Conservation (phyloP, 2,888 invertebrate species). For the Lamellibrachia satsuma region DNA sequence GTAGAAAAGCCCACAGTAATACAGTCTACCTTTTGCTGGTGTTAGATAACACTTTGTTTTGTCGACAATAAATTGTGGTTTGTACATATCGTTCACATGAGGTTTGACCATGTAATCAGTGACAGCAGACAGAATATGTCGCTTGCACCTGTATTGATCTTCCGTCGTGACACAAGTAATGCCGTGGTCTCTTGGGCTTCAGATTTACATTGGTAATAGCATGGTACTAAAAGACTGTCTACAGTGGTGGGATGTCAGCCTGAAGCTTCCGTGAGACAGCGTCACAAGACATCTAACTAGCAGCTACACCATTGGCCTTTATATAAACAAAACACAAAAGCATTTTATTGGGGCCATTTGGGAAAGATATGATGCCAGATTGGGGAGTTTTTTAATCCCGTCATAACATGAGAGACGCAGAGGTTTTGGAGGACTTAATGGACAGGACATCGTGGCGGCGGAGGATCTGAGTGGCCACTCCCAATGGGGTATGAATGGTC, state of each 20-base stretch:
- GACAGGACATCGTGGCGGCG: no score
- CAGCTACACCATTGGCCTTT: background rate
- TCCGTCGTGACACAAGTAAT: conserved; percentile 1
- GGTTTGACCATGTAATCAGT: background rate
- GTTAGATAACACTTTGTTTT: background rate
- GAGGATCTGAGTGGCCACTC: no score
- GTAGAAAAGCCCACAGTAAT: background rate
- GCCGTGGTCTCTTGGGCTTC: background rate
- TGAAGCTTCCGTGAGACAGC: background rate
- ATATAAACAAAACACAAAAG: no score
- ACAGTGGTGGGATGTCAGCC: background rate
- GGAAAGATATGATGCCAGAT: no score
- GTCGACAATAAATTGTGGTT: background rate
- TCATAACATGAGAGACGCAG: no score
- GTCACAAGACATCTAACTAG: background rate
- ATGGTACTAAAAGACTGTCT: background rate
- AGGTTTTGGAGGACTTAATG: no score
- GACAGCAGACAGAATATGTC: background rate
- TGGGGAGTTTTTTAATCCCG: no score
- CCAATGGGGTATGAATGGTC: no score
- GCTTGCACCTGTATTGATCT: background rate
- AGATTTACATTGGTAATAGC: background rate
- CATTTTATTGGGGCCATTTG: no score
- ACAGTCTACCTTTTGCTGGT: background rate
- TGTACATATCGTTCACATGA: background rate